Conservation (phyloP, 2,113 vertebrate genomes). For the Himantopus leucocephalus region DNA sequence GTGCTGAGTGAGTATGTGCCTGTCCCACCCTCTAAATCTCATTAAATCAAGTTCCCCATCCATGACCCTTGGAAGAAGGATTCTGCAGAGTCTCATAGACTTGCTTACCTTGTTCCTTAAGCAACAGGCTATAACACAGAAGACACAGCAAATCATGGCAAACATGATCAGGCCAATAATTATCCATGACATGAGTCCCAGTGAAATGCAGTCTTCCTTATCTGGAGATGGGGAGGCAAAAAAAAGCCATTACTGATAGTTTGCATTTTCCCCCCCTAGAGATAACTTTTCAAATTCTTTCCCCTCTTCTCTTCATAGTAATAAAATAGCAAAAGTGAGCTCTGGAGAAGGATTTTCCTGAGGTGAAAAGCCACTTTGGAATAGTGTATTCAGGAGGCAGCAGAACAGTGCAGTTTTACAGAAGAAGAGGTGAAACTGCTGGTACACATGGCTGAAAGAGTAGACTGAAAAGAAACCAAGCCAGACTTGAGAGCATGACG, state of each 20-base stretch:
- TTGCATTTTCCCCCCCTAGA: not conserved
- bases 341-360: not conserved
- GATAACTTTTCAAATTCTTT: not conserved
- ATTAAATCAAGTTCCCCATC: not conserved
- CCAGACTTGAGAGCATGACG: not conserved
- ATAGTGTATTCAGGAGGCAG: not conserved
- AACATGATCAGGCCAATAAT: constrained; percentile 43
- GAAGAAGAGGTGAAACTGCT: not conserved
- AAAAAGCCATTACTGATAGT: not conserved
- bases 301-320: not conserved
- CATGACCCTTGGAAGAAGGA: not conserved
- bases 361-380: not conserved
- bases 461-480: not conserved
- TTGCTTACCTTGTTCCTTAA: constrained; percentile 70
- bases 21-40: not conserved
- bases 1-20: not conserved
- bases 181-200: constrained; percentile 55
- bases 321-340: not conserved
- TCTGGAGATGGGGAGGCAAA: not conserved
- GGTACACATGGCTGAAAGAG: not conserved
- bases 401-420: not conserved
- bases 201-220: constrained; percentile 47
- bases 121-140: constrained; percentile 35
- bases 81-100: not conserved
- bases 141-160: constrained; percentile 28